Conservation (phyloP, 2,888 invertebrate species). For the Panzeria rudis region DNA sequence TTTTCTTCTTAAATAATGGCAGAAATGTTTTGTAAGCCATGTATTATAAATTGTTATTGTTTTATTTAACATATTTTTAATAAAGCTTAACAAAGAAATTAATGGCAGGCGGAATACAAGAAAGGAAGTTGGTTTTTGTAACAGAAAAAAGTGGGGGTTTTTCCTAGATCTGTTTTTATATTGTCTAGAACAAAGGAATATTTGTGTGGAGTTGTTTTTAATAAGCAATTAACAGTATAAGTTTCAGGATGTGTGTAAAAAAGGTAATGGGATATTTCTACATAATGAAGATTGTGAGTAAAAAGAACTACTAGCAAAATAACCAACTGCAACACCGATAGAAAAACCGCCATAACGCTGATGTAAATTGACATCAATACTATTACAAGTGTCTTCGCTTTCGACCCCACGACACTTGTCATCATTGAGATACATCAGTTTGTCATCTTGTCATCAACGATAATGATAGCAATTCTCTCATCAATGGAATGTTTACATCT, state of each 20-base stretch:
- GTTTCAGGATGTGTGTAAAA: background rate
- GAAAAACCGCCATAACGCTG: too few species aligned
- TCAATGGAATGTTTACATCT: too few species aligned
- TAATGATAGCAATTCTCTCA: too few species aligned
- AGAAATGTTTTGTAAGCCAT: conserved; percentile 20
- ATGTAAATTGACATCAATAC: too few species aligned
- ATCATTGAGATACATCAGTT: too few species aligned
- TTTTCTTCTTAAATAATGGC: background rate
- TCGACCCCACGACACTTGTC: too few species aligned
- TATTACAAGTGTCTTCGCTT: too few species aligned
- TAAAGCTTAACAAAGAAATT: conserved; percentile 61
- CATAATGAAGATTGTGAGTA: background rate
- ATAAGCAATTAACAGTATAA: conserved; percentile 18
- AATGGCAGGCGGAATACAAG: conserved; percentile 37
- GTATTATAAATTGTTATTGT: conserved; percentile 57
- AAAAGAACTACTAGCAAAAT: background rate
- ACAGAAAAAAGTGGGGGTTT: background rate
- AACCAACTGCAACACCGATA: too few species aligned
- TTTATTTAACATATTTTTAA: conserved; percentile 47
- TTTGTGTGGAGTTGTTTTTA: background rate
- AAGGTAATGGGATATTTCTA: background rate
- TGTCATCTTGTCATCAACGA: too few species aligned
- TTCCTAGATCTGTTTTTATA: background rate
- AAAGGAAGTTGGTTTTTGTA: conserved; percentile 45
- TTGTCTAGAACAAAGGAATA: conserved; percentile 23